Conservation (phyloP, 2,797 vertebrate species). For the Miopithecus talapoin region DNA sequence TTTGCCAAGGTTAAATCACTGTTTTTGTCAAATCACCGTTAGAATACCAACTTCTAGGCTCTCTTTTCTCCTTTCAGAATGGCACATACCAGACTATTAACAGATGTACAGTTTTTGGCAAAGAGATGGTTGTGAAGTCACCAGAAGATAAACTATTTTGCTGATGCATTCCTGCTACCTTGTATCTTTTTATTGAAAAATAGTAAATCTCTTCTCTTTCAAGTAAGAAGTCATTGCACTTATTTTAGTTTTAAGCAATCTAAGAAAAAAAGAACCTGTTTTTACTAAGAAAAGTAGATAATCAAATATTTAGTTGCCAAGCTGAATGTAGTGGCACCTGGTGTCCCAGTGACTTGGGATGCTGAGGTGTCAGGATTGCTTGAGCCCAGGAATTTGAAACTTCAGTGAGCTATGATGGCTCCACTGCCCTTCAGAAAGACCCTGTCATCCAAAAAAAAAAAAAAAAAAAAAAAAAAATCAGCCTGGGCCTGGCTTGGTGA, state of each 20-base stretch:
- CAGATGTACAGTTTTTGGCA: not conserved
- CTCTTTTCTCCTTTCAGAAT: not conserved
- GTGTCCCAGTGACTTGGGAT: not conserved
- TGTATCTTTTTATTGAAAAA: not conserved
- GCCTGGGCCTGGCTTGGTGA: not conserved
- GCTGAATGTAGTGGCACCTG: not conserved
- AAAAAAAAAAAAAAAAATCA: not conserved
- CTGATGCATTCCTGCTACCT: not conserved
- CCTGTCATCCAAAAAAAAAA: not conserved
- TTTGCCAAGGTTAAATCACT: not conserved
- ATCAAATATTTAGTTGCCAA: not conserved
- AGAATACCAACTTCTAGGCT: not conserved
- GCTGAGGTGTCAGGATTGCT: not conserved
- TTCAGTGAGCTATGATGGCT: too few relatives aligned
- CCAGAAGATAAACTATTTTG: not conserved
- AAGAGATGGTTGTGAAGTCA: not conserved
- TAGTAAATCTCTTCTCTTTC: not conserved
- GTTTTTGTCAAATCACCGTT: not conserved
- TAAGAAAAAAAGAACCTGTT: not conserved
- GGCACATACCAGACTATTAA: not conserved
- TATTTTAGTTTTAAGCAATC: not conserved
- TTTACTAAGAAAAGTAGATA: not conserved
- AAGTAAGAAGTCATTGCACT: not conserved
- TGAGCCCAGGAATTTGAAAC: not conserved
- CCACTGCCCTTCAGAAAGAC: not conserved